Percentiles rank a stretch among this genome's conserved stretches.
phyloP scores from a whole-genome alignment of 1,140 invertebrate genomes.

The Drosophila kanapiae region DNA sequence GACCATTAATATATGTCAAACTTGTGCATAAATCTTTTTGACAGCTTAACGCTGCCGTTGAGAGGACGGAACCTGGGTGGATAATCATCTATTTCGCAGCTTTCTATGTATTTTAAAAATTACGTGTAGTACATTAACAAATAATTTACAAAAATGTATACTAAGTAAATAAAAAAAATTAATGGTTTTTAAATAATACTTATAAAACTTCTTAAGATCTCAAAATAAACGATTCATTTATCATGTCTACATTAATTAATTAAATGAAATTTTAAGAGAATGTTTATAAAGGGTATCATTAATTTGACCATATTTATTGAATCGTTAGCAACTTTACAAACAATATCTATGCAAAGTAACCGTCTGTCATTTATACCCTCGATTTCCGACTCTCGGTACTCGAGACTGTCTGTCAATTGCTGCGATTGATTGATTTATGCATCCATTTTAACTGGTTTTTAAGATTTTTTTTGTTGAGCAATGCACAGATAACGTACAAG shows the following conservation, averaged over 20 bases:
- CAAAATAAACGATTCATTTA: neutral
- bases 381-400: conserved; percentile 30
- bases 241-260: neutral
- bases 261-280: neutral
- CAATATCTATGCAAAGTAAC: conserved; percentile 49
- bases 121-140: neutral
- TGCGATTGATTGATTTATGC: conserved; percentile 76
- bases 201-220: too few species aligned
- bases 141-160: too few species aligned
- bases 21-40: conserved; percentile 64
- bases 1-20: conserved; percentile 62
- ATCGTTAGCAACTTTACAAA: conserved; percentile 30
- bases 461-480: conserved; percentile 37
- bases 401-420: conserved; percentile 70
- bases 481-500: conserved; percentile 49
- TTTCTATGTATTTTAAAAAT: neutral
- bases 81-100: neutral
- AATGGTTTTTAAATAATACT: too few species aligned
- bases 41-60: conserved; percentile 51
- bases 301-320: conserved; percentile 10
- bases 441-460: conserved; percentile 64
- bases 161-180: too few species aligned
- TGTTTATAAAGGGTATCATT: conserved; percentile 25
- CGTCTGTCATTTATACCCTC: conserved; percentile 53
- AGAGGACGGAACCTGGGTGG: conserved; percentile 1